phyloP scores from a whole-genome alignment of 2,797 vertebrate genomes.

The Cynopterus sphinx region DNA sequence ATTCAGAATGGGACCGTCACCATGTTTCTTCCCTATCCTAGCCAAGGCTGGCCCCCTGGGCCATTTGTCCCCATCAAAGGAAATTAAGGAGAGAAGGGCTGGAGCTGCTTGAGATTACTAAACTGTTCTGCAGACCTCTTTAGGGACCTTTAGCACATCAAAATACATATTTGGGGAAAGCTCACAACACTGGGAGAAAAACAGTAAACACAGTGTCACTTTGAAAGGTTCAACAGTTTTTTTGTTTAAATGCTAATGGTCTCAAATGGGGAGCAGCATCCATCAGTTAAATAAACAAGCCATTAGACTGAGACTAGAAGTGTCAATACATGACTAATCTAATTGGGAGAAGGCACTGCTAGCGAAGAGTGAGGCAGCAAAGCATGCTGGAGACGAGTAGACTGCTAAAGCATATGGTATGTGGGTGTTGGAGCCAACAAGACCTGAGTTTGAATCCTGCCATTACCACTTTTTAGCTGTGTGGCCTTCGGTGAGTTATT shows the following conservation, averaged over 20 bases:
- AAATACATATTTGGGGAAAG: slow-evolving; percentile 79
- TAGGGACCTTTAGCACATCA: slow-evolving; percentile 71
- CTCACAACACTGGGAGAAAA: slow-evolving; percentile 70
- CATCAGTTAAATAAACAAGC: slow-evolving; percentile 81
- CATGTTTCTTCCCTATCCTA: slow-evolving; percentile 3
- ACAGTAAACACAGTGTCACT: slow-evolving; percentile 75
- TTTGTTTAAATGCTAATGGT: slow-evolving; percentile 80
- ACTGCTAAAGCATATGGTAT: neutral
- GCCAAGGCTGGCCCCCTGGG: neutral
- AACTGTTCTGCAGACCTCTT: slow-evolving; percentile 51
- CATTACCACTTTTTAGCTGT: neutral
- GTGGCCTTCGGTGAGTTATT: neutral
- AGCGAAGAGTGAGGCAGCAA: slow-evolving; percentile 54
- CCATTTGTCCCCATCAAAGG: slow-evolving; percentile 39
- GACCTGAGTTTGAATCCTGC: slow-evolving; percentile 51
- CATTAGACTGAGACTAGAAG: slow-evolving; percentile 76
- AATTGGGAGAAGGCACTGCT: slow-evolving; percentile 67
- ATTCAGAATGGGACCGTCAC: slow-evolving; percentile 30
- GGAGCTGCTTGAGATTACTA: slow-evolving; percentile 3
- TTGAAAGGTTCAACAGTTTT: slow-evolving; percentile 80
- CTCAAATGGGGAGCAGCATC: slow-evolving; percentile 78
- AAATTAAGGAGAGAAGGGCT: slow-evolving; percentile 22
- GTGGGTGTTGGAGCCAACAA: neutral
- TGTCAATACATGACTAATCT: slow-evolving; percentile 80
- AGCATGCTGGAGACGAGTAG: slow-evolving; percentile 51